phyloP scores from a whole-genome alignment of 2,113 vertebrate species.

The Crocuta crocuta region DNA sequence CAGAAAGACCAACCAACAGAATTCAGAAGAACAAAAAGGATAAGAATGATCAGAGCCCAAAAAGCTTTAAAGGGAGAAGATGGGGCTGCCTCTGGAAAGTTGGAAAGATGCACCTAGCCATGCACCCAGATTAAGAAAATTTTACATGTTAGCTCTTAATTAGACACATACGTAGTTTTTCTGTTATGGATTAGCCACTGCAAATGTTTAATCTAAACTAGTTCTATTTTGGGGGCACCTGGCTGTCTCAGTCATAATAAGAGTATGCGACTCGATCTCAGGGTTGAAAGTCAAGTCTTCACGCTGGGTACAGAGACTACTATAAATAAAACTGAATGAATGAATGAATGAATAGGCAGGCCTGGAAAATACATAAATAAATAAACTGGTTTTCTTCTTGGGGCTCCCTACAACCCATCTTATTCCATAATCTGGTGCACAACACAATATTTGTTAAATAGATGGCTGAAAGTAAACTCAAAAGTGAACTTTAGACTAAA shows the following conservation, averaged over 20 bases:
- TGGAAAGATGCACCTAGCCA: background rate
- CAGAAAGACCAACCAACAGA: background rate
- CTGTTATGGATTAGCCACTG: background rate
- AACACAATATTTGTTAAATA: background rate
- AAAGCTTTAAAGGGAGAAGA: background rate
- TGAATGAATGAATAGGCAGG: background rate
- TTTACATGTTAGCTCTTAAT: constrained; percentile 35
- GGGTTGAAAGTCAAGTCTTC: background rate
- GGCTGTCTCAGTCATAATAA: background rate
- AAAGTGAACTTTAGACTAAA: background rate
- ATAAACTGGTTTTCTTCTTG: background rate
- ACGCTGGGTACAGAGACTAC: background rate
- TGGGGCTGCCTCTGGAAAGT: background rate
- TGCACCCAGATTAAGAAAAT: background rate
- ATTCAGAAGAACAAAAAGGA: background rate
- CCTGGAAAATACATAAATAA: background rate
- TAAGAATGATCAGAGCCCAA: background rate
- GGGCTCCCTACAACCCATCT: background rate
- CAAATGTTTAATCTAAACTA: background rate
- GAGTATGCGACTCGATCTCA: background rate
- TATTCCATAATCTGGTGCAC: background rate
- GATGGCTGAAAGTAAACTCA: background rate
- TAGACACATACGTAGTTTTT: background rate
- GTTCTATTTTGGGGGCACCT: background rate
- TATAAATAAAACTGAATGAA: background rate